Base-by-base conservation (phyloP, 2,113 vertebrate genomes). In the Rousettus leschenaultii region DNA sequence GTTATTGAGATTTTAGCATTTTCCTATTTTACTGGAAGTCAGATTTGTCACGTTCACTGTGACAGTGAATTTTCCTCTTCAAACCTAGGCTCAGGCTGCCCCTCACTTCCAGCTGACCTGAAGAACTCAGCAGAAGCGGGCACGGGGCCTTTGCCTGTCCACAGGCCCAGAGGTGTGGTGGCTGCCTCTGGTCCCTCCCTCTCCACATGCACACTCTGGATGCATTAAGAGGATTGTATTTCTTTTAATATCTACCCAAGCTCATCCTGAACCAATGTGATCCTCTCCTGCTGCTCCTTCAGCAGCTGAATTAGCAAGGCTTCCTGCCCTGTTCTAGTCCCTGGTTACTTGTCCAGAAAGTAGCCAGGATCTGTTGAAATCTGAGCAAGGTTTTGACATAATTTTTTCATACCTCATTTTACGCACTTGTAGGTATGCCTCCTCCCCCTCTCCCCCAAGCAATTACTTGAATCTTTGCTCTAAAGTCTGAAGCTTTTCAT, bases 201-300 rank as follows among this genome's bases (percentile, higher is more conserved):
- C 85, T 92, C 90, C 94, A 71, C 92, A 86, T 16, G 80, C 77
- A 92, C 40, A 30, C 95, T 93, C 83, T 89, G 96, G 28, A 35
- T 80, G 90, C 94, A 93, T 84, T 99, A 99, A 99, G 99, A 99
- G 99, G 99, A 99, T 99, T 99, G 98, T 65, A 66, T 98, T 99
- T 98, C 99, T 98, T 99, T 99, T 99, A 99, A 99, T 99, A 99
- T 95, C 99, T 95, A 40, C 92, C 95, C 94, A 87, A 95, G 98
- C 97, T 98, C 95, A 92, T 95, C 97, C 95, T 84, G 61, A 96
- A 94, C 96, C 90, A 96, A 51, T 45, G 78, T 94, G 80, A 93
- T 92, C 95, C 92, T 89, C 91, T 57, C 11, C 45, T 86, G 11
- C 71, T 0, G 15, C 53, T 93, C 51, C 66, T 93, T 84, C 22